Evolutionary conservation across 2,113 vertebrate species (phyloP).

Genomic region (Pygoscelis adeliae): DNA sequence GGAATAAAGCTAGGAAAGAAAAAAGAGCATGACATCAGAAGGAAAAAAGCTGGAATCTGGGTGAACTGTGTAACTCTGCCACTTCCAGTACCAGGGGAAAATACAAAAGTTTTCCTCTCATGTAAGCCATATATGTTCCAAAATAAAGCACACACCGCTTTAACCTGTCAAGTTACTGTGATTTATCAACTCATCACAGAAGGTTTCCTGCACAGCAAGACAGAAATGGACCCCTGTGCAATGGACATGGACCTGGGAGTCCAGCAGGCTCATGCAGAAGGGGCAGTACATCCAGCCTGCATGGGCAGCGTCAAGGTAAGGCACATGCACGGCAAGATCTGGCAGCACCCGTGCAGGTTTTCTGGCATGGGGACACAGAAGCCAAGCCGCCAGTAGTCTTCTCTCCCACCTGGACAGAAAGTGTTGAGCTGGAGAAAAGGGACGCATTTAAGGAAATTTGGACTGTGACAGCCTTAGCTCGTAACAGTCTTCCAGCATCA

Average conservation of each 20-base stretch:
- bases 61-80: neutral
- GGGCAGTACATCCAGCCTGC: neutral
- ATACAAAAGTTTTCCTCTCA: neutral
- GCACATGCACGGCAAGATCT: fast-evolving
- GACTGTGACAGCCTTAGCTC: neutral
- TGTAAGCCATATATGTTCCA: neutral
- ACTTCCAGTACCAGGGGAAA: neutral
- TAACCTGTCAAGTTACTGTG: neutral
- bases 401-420: neutral
- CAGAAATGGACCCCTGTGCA: neutral
- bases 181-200: neutral
- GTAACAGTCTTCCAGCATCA: neutral
- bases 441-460: neutral
- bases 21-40: neutral
- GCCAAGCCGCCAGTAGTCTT: neutral
- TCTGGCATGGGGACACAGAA: neutral
- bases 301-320: neutral
- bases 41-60: neutral
- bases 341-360: neutral
- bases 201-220: neutral
- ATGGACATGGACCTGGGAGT: fast-evolving
- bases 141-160: neutral
- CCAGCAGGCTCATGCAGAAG: neutral
- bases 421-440: neutral
- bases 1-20: neutral